These are phyloP conservation scores for Andrena haemorrhoa DNA, from an alignment of 2,888 invertebrate species.

Conservation along the genomic window DNA sequence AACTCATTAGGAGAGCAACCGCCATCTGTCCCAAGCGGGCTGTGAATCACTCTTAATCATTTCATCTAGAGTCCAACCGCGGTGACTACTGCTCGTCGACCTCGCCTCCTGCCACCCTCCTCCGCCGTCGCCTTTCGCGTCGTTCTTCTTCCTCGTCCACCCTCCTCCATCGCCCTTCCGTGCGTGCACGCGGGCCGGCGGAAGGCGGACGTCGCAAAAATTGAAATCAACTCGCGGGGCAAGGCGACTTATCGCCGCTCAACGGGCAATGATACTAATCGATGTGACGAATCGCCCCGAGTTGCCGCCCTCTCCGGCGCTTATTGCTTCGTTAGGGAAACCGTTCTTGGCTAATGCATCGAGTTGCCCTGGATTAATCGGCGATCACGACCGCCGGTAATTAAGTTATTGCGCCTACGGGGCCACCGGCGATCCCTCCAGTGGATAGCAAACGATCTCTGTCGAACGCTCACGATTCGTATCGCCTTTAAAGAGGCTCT, in stretches of 20 bases:
- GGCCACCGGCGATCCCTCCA: background rate
- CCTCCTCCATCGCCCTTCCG: background rate
- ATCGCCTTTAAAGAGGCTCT: constrained; percentile 24
- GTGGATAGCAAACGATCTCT: constrained; percentile 23
- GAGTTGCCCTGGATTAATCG: constrained; percentile 55
- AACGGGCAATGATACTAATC: constrained; percentile 62
- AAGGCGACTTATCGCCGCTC: constrained; percentile 51
- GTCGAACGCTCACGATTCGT: constrained; percentile 3
- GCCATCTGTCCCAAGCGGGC: constrained; percentile 82
- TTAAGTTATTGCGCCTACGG: constrained; percentile 48
- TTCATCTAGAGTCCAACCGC: constrained; percentile 78
- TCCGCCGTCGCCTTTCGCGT: constrained; percentile 40
- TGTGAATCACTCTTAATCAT: constrained; percentile 84
- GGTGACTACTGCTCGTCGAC: constrained; percentile 60
- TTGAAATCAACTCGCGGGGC: constrained; percentile 35
- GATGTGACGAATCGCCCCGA: constrained; percentile 54
- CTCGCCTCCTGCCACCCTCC: constrained; percentile 33
- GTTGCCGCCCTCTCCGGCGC: constrained; percentile 43
- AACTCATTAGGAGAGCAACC: constrained; percentile 84
- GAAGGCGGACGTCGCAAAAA: constrained; percentile 40
- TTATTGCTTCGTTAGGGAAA: constrained; percentile 65
- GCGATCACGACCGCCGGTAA: constrained; percentile 45
- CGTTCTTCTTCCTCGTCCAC: background rate
- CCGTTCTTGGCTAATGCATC: constrained; percentile 54
- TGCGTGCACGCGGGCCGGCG: background rate